Percentiles rank a stretch among this genome's conserved stretches.
Conservation (phyloP, 2,888 invertebrate species). For the Drosophila emarginata region DNA sequence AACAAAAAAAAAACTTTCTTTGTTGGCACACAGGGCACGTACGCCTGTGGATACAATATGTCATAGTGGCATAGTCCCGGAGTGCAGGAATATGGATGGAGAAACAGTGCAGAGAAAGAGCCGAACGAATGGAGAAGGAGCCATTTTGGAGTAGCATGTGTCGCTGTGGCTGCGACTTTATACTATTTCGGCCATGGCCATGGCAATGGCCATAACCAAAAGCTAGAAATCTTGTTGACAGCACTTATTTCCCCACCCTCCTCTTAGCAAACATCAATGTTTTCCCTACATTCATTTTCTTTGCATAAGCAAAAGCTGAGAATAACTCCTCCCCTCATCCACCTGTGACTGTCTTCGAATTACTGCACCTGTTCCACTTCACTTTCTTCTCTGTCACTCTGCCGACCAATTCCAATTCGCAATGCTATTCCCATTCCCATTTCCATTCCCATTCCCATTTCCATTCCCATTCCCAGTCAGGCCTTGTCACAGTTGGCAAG, state of each 20-base stretch:
- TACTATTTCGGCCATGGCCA: constrained; percentile 12
- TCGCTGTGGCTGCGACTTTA: constrained; percentile 14
- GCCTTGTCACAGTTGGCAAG: constrained; percentile 52
- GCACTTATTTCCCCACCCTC: constrained; percentile 44
- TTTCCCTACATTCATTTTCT: background rate
- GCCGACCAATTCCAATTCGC: background rate
- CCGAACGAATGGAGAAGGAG: background rate
- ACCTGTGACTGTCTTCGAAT: background rate
- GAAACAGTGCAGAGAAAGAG: background rate
- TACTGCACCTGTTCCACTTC: constrained; percentile 12
- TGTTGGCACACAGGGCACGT: constrained; percentile 64
- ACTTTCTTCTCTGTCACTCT: background rate
- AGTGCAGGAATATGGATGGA: constrained; percentile 6
- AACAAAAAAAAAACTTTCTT: constrained; percentile 51
- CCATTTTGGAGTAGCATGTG: background rate
- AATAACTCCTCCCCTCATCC: background rate
- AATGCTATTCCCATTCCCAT: background rate
- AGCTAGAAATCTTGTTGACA: constrained; percentile 59
- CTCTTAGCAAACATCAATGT: background rate
- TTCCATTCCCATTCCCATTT: background rate
- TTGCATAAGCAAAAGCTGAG: constrained; percentile 3
- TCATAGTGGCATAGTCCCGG: constrained; percentile 57
- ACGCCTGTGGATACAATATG: constrained; percentile 74
- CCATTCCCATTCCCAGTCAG: background rate
- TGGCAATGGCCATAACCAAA: constrained; percentile 28